Evolutionary conservation across 2,888 invertebrate species (phyloP).

Genomic region (Tetrapedia diversipes): DNA sequence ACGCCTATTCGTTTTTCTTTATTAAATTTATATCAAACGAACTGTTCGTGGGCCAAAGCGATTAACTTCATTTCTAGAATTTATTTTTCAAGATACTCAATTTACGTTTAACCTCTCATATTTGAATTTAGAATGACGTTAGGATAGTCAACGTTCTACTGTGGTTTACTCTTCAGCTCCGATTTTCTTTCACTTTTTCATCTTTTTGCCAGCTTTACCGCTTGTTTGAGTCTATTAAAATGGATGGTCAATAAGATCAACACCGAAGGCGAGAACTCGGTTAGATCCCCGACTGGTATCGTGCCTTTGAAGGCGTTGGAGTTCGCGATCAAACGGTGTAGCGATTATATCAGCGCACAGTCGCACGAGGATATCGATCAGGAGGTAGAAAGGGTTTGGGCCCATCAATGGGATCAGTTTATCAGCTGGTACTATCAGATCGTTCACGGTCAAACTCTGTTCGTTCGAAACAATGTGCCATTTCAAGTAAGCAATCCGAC

Average conservation of each 20-base stretch:
- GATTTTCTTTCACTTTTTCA: background rate
- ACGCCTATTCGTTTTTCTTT: too few species aligned
- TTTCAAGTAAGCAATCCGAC: conserved; percentile 74
- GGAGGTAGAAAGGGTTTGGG: conserved; percentile 89
- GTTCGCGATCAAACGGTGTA: conserved; percentile 91
- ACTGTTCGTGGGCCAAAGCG: too few species aligned
- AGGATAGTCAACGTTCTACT: too few species aligned
- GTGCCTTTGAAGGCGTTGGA: conserved; percentile 91
- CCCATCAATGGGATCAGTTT: conserved; percentile 96
- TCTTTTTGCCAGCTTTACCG: conserved; percentile 85
- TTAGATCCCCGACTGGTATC: conserved; percentile 86
- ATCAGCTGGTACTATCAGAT: conserved; percentile 87
- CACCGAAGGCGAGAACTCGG: conserved; percentile 84
- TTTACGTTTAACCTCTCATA: too few species aligned
- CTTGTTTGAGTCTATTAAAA: conserved; percentile 92
- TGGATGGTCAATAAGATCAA: conserved; percentile 87
- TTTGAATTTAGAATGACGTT: too few species aligned
- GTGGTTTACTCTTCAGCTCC: conserved; percentile 58
- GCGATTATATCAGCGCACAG: conserved; percentile 89
- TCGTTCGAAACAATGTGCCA: conserved; percentile 73
- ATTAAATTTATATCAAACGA: too few species aligned
- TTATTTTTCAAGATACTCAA: too few species aligned
- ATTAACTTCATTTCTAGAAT: too few species aligned
- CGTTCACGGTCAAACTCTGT: conserved; percentile 81
- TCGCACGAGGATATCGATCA: conserved; percentile 91